Evolutionary conservation across 2,888 invertebrate species (phyloP).

Genomic region (Agonopterix heracliana): DNA sequence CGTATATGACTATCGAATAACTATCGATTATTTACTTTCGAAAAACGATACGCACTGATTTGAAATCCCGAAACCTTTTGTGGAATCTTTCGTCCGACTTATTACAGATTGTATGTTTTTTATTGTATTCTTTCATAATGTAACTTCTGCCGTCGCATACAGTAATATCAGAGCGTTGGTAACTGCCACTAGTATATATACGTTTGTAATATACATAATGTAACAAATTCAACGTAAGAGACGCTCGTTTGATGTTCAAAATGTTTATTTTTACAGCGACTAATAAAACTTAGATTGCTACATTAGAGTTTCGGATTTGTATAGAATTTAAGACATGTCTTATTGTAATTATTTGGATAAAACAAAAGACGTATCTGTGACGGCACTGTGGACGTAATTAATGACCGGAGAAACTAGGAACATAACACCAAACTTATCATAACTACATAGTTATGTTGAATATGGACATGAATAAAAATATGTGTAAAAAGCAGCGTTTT

Average conservation of each 20-base stretch:
- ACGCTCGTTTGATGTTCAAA: constrained; percentile 43
- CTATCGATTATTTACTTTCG: constrained; percentile 15
- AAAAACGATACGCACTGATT: constrained; percentile 2
- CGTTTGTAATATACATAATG: constrained; percentile 55
- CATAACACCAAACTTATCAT: too few species aligned
- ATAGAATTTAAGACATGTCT: constrained; percentile 32
- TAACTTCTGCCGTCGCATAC: constrained; percentile 17
- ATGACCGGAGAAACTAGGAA: too few species aligned
- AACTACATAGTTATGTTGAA: too few species aligned
- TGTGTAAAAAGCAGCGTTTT: too few species aligned
- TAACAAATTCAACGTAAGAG: constrained; percentile 48
- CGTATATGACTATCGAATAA: constrained; percentile 9
- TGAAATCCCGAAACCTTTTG: not conserved
- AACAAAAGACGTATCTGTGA: constrained; percentile 32
- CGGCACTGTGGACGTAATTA: not conserved
- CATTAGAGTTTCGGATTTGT: constrained; percentile 40
- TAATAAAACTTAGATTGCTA: constrained; percentile 38
- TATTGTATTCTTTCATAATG: not conserved
- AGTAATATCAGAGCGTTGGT: constrained; percentile 50
- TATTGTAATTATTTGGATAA: constrained; percentile 8
- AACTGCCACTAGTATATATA: constrained; percentile 71
- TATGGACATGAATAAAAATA: too few species aligned
- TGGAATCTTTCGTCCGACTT: not conserved
- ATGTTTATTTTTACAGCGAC: constrained; percentile 49
- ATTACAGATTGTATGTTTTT: not conserved